These are phyloP conservation scores for Drosophila arawakana DNA, from an alignment of 1,140 invertebrate species.

Conservation along the genomic window DNA sequence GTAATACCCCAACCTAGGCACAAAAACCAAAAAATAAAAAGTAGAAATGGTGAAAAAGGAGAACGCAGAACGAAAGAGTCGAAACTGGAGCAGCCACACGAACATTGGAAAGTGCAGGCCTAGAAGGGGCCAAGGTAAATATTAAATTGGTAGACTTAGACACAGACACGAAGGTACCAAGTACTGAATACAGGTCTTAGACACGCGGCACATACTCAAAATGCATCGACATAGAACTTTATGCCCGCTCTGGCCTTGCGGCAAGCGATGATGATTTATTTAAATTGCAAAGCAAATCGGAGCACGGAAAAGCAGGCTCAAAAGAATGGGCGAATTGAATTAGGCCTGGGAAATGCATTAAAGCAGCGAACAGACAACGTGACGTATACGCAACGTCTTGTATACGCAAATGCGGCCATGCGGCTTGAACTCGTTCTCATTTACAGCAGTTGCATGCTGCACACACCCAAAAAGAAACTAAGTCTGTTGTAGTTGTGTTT, in stretches of 20 bases:
- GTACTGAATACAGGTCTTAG: constrained; percentile 15
- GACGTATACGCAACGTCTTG: constrained; percentile 6
- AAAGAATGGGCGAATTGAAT: constrained; percentile 68
- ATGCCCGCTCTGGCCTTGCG: constrained; percentile 6
- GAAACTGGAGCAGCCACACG: constrained; percentile 75
- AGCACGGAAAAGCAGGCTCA: constrained; percentile 10
- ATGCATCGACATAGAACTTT: constrained; percentile 64
- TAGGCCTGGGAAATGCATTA: constrained; percentile 48
- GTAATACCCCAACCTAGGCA: constrained; percentile 57
- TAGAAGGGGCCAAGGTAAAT: constrained; percentile 60
- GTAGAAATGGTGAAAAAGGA: constrained; percentile 3
- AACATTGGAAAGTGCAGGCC: constrained; percentile 62
- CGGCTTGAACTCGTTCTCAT: constrained; percentile 33
- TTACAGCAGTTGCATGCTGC: constrained; percentile 23
- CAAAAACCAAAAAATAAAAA: constrained; percentile 4
- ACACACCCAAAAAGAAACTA: constrained; percentile 44
- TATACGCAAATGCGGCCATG: constrained; percentile 12
- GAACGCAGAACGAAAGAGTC: constrained; percentile 26
- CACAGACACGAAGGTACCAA: constrained; percentile 28
- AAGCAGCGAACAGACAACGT: background rate
- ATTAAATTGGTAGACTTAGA: constrained; percentile 71
- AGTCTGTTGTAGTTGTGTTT: background rate
- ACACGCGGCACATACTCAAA: constrained; percentile 65
- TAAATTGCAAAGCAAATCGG: constrained; percentile 64
- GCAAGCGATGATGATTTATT: constrained; percentile 72